Base-by-base conservation (phyloP, 2,888 invertebrate species). In the Phaedon cochleariae region DNA sequence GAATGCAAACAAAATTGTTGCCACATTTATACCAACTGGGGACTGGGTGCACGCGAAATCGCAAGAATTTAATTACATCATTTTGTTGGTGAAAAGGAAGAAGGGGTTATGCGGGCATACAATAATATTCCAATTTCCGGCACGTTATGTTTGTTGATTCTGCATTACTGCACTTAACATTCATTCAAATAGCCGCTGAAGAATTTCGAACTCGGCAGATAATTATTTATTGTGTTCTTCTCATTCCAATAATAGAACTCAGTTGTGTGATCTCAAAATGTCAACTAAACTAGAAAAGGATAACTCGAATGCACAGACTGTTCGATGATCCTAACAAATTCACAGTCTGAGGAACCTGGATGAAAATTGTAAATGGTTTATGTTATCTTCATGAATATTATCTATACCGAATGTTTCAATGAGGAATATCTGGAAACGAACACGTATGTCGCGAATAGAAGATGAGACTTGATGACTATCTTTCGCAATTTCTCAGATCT, bases 71-170 rank as follows among this genome's bases (percentile, higher is more conserved):
- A 77, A 78, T 78, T 75, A 77, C 76, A 72, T 65, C 73, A 70
- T 75, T 75, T 71, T 74, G 76, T 69, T 71, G 75, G 72, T 75
- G 74, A 73, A 74, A 76, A 73, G 73, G 73, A 73, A 73, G 65
- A 72, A 74, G 68, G 68, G 70, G 68, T 70, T 71, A 76, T 76
- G 74, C 74, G 70, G 73, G 75, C 74, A 76, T 75, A 76, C 73
- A 73, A 74, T 74, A 77, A 77, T 77, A 77, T 77, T 77, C 76
- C 79, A 78, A 78, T 78, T 78, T 78, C 75, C 77, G 73, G 74
- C 77, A 76, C 78, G 77, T 75, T 76, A 73, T 75, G 76, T 77
- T 77, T 76, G 74, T 73, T 77, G 75, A 77, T 78, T 75, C 73
- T 12, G 41, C 41, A 7, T 41, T 1, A 64, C 66, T 68, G 66